Evolutionary conservation across 2,113 vertebrate genomes (phyloP).

Genomic region (Campylorhamphus procurvoides): DNA sequence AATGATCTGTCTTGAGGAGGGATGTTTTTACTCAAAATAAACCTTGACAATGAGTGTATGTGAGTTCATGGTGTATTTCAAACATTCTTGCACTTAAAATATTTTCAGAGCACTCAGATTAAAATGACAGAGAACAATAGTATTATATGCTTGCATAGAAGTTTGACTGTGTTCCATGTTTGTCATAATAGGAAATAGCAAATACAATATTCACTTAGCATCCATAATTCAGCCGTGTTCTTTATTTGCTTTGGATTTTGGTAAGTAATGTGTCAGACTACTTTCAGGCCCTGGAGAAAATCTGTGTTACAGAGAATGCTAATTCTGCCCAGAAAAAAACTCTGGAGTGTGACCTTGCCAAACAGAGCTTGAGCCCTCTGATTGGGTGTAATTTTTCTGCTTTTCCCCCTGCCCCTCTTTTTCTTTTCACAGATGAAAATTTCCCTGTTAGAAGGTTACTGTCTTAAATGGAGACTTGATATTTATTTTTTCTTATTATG

Average conservation of each 20-base stretch:
- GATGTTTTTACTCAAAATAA: conserved; percentile 65
- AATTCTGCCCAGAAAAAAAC: neutral
- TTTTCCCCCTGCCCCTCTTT: neutral
- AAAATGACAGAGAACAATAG: conserved; percentile 7
- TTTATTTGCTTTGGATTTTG: conserved; percentile 13
- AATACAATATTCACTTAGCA: neutral
- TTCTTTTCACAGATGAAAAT: neutral
- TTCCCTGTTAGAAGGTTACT: neutral
- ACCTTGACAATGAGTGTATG: conserved; percentile 13
- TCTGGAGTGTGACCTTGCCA: neutral
- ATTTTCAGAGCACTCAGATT: conserved; percentile 23
- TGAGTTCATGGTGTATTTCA: conserved; percentile 36
- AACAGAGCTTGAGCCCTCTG: neutral
- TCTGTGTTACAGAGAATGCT: neutral
- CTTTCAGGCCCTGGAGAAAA: neutral
- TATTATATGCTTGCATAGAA: neutral
- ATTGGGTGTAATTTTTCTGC: neutral
- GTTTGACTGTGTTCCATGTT: neutral
- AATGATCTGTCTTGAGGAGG: neutral
- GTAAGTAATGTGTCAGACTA: neutral
- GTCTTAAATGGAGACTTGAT: neutral
- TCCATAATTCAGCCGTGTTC: neutral
- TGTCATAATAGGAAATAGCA: conserved; percentile 10
- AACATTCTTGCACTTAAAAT: conserved; percentile 42
- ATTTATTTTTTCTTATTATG: neutral